Percentiles rank a stretch among this genome's conserved stretches.
Conservation (phyloP, 2,888 invertebrate genomes). For the Sphaerophoria rueppellii region DNA sequence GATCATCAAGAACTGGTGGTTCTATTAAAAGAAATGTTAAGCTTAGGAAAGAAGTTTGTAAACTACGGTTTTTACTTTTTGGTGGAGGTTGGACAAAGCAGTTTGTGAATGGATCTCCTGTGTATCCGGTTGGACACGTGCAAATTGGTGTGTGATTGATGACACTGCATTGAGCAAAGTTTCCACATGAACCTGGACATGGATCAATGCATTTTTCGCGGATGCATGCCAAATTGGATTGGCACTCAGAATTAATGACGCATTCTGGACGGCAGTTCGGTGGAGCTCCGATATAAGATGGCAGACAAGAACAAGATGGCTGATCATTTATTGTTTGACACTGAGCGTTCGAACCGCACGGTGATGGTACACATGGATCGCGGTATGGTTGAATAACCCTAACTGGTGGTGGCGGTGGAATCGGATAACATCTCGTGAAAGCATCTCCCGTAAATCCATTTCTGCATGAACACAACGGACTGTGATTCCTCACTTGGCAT, state of each 20-base stretch:
- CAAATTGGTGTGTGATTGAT: slow-evolving; percentile 86
- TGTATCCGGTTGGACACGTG: slow-evolving; percentile 84
- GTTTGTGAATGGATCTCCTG: slow-evolving; percentile 85
- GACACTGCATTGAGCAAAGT: slow-evolving; percentile 84
- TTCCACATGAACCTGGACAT: slow-evolving; percentile 87
- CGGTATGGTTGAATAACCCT: slow-evolving; percentile 75
- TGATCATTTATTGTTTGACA: slow-evolving; percentile 84
- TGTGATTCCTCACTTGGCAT: slow-evolving; percentile 84
- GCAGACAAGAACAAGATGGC: slow-evolving; percentile 85
- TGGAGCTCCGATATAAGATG: slow-evolving; percentile 86
- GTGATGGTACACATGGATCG: slow-evolving; percentile 87
- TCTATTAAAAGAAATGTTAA: slow-evolving; percentile 51
- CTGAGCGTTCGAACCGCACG: slow-evolving; percentile 86
- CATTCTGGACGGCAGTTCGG: slow-evolving; percentile 88
- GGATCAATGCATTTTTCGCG: slow-evolving; percentile 87
- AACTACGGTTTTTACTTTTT: slow-evolving; percentile 73
- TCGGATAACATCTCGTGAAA: slow-evolving; percentile 84
- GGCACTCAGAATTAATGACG: slow-evolving; percentile 86
- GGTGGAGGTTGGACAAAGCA: slow-evolving; percentile 82
- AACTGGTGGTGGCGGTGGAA: slow-evolving; percentile 76
- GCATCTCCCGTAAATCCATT: slow-evolving; percentile 87
- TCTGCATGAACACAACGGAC: slow-evolving; percentile 88
- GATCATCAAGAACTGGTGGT: slow-evolving; percentile 78
- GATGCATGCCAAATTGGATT: slow-evolving; percentile 86
- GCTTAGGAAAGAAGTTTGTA: too few relatives aligned